phyloP scores from a whole-genome alignment of 2,797 vertebrate genomes.

The Tokudaia muenninki region DNA sequence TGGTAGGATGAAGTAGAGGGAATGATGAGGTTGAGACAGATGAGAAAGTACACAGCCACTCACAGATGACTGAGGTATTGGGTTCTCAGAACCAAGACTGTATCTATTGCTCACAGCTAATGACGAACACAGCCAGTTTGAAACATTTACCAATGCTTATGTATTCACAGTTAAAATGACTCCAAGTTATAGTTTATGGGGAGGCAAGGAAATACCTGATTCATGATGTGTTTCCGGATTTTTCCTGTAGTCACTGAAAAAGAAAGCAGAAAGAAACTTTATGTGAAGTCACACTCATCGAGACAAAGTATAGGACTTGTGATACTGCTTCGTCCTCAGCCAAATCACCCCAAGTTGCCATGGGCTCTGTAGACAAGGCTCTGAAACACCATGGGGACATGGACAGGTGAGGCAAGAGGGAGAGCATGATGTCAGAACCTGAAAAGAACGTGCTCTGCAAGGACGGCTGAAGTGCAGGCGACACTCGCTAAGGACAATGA shows the following conservation, averaged over 20 bases:
- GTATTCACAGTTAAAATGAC: conserved; percentile 28
- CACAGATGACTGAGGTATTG: neutral
- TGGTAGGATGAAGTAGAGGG: neutral
- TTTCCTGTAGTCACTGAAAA: conserved; percentile 88
- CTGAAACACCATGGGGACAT: neutral
- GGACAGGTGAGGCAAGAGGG: neutral
- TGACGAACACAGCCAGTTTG: neutral
- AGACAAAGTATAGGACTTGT: neutral
- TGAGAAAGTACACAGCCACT: neutral
- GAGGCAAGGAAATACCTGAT: conserved; percentile 86
- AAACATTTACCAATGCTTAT: conserved; percentile 48
- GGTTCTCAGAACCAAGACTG: neutral
- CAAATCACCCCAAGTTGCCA: neutral
- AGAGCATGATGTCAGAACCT: neutral
- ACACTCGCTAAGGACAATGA: neutral
- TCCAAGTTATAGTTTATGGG: conserved; percentile 35
- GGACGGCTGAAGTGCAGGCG: neutral
- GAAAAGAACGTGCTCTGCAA: neutral
- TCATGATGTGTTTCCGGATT: conserved; percentile 75
- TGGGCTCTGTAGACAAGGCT: neutral
- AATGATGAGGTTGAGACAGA: neutral
- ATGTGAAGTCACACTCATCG: conserved; percentile 42
- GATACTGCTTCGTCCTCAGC: neutral
- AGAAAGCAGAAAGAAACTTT: conserved; percentile 81
- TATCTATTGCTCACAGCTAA: neutral